Conservation (phyloP, 2,113 vertebrate genomes). For the Rhipidura dahli region DNA sequence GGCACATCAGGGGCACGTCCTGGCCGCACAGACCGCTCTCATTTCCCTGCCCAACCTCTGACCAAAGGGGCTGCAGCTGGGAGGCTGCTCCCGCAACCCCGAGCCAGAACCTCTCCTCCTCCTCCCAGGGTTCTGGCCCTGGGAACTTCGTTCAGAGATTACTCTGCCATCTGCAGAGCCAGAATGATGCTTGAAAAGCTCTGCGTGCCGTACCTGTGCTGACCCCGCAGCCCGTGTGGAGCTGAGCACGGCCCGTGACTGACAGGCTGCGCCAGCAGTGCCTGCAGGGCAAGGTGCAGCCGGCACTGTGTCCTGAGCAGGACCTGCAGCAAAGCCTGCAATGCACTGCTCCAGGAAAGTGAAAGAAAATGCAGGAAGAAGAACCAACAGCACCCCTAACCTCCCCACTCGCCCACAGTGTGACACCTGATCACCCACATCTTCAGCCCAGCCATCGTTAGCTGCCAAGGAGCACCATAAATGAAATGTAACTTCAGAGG, state of each 20-base stretch:
- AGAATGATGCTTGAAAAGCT: background rate
- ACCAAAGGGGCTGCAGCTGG: background rate
- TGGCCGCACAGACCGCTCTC: background rate
- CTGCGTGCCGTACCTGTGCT: background rate
- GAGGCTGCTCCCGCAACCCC: accelerated
- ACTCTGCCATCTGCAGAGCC: background rate
- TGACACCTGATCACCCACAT: accelerated
- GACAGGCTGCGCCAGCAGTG: background rate
- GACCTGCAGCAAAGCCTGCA: background rate
- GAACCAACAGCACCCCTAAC: background rate
- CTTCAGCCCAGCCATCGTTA: background rate
- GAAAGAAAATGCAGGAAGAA: background rate
- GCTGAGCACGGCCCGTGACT: accelerated
- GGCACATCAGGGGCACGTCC: background rate
- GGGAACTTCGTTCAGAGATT: background rate
- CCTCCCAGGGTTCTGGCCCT: background rate
- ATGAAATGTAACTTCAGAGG: background rate
- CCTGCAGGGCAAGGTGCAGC: accelerated
- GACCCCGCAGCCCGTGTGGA: accelerated
- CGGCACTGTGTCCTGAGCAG: accelerated
- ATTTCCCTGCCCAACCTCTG: accelerated
- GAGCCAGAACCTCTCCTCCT: background rate
- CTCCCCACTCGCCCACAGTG: background rate
- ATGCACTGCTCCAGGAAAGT: background rate
- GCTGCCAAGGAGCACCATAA: background rate